These are phyloP conservation scores for Noctilio leporinus DNA, from an alignment of 2,113 vertebrate genomes.

Conservation along the genomic window DNA sequence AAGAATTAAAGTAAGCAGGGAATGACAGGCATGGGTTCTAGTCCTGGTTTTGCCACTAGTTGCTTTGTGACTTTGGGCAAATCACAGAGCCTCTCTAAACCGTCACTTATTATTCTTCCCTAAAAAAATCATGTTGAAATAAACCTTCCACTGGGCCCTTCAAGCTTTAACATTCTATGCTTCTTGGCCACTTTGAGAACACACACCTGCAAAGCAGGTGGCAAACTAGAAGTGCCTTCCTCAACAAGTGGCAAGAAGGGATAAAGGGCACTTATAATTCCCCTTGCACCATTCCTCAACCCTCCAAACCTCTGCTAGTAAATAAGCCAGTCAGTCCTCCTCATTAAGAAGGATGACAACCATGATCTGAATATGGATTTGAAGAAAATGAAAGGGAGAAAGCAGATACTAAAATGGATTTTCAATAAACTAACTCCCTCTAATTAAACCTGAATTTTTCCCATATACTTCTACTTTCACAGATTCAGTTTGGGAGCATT, in stretches of 20 bases:
- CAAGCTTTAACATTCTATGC: neutral
- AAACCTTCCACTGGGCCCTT: neutral
- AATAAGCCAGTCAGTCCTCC: neutral
- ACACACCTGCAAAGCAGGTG: neutral
- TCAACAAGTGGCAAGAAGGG: neutral
- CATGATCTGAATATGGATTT: neutral
- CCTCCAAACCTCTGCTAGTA: neutral
- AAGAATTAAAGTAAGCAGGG: neutral
- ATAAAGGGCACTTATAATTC: neutral
- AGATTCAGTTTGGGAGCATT: neutral
- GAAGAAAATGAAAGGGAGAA: neutral
- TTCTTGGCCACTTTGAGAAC: neutral
- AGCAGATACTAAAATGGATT: neutral
- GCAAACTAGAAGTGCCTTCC: neutral
- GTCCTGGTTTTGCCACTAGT: neutral
- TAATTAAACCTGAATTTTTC: conserved; percentile 33
- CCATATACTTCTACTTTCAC: conserved; percentile 31
- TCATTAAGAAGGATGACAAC: neutral
- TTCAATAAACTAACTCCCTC: neutral
- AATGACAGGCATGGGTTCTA: neutral
- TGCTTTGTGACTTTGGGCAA: neutral
- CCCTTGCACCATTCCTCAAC: neutral
- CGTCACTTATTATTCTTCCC: neutral
- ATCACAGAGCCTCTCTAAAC: neutral
- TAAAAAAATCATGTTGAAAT: neutral